These are phyloP conservation scores for Triops longicaudatus DNA, from an alignment of 1,140 invertebrate genomes.

Conservation along the genomic window DNA sequence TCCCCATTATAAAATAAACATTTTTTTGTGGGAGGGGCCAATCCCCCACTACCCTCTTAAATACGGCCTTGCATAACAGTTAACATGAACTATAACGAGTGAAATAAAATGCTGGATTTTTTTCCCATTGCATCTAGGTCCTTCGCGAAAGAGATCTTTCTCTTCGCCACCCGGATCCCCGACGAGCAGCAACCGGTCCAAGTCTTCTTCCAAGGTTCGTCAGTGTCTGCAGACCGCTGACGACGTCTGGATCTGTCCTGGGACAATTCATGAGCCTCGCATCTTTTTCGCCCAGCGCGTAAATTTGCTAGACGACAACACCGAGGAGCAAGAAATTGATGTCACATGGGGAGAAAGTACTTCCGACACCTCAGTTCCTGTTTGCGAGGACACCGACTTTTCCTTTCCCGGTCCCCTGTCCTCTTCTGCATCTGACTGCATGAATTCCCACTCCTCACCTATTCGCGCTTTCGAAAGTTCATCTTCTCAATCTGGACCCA, in stretches of 20 bases:
- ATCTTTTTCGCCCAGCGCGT: not conserved
- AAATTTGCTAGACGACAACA: not conserved
- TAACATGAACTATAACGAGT: no score
- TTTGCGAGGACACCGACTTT: not conserved
- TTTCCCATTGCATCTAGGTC: not conserved
- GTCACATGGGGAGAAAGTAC: slow-evolving; percentile 3
- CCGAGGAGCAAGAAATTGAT: slow-evolving; percentile 5
- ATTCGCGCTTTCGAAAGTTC: slow-evolving; percentile 23
- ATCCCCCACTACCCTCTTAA: no score
- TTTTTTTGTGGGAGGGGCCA: no score
- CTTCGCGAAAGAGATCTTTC: not conserved
- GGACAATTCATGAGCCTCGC: not conserved
- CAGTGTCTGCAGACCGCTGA: not conserved
- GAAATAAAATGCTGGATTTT: not conserved
- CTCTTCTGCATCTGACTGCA: not conserved
- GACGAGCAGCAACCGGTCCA: not conserved
- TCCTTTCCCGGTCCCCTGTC: not conserved
- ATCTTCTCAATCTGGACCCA: not conserved
- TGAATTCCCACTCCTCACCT: not conserved
- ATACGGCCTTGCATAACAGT: not conserved
- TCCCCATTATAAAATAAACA: no score
- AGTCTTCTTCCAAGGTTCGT: not conserved
- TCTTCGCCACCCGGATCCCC: not conserved
- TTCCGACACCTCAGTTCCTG: not conserved
- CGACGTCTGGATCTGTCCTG: not conserved